Conservation (phyloP, 2,797 vertebrate genomes). For the Hirundo rustica region DNA sequence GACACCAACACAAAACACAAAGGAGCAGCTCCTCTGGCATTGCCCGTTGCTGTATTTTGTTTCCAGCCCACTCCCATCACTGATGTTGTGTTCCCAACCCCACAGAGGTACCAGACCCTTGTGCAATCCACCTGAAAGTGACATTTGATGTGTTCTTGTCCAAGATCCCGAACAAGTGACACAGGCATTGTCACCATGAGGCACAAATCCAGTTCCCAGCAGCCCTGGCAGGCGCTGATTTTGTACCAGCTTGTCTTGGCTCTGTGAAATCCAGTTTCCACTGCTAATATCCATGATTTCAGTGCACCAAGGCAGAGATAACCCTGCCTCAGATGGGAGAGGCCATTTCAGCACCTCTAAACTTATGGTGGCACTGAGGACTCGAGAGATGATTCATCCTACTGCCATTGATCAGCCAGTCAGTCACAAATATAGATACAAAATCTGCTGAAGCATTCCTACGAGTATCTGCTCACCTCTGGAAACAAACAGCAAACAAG, state of each 20-base stretch:
- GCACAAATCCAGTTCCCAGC: neutral
- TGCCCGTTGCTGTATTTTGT: neutral
- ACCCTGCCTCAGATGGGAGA: neutral
- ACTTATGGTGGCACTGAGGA: neutral
- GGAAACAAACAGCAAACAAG: neutral
- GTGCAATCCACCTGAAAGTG: neutral
- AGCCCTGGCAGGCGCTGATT: neutral
- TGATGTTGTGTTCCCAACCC: neutral
- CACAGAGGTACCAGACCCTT: neutral
- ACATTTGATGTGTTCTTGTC: neutral
- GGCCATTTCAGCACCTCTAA: neutral
- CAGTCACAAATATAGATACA: neutral
- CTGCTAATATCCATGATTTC: neutral
- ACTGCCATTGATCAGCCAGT: neutral
- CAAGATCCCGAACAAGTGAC: neutral
- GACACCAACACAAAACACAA: neutral
- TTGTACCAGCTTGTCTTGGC: neutral
- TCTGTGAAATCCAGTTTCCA: neutral
- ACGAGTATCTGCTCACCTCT: neutral
- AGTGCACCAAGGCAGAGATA: neutral
- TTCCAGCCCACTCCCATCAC: neutral
- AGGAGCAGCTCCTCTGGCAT: neutral
- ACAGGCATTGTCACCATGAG: neutral
- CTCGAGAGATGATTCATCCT: neutral
- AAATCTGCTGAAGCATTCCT: neutral